Base-by-base conservation (phyloP, 1,140 invertebrate genomes). In the Hermatobates lingyangjiaoensis region DNA sequence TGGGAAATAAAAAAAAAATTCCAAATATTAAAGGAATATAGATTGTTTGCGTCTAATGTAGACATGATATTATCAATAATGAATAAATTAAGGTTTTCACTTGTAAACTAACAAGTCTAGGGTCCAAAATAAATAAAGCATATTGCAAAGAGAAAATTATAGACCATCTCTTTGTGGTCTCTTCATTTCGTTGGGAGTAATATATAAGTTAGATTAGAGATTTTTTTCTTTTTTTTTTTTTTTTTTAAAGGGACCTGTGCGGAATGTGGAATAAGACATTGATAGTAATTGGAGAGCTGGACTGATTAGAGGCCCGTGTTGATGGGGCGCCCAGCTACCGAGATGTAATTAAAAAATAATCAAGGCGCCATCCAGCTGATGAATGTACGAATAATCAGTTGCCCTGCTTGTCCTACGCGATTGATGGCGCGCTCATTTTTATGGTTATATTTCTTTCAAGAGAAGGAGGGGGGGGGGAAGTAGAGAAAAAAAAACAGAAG, bases 61-160 rank as follows among this genome's bases (percentile, higher is more conserved):
- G 26, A 39, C 38, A 50, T 18, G 25, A 7, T 34, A 40, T 53
- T 52, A 51, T 50, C 48, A 54, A 52, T 55, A 45, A 42, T 14
- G 18, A 5, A 42, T 18, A 42, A 20, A 42, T 12, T 18, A 12
- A 18, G 39, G 21, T 20, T 18, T 18, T 18, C 21, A 42, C 7
- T 18, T 5, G 18, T 12, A 42, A 34, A 10, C 7, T 10, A 34
- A 7, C n/a, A 10, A 10, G 30, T n/a, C n/a, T 34, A 34, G n/a
- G n/a, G 30, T n/a, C n/a, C n/a, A 10, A 10, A 10, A 10, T 34
- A 10, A 34, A 34, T 34, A 10, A 34, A 10, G n/a, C 30, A 34
- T 34, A 34, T 10, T 34, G 7, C 15, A 34, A 34, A 34, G 7
- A 7, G 7, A 7, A 34, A 34, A 34, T 7, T 15, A 34, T 7